A percentile compares a stretch with the other conserved stretches of the same genome.
Conservation (phyloP, 1,140 invertebrate species). For the Aphidius gifuensis region DNA sequence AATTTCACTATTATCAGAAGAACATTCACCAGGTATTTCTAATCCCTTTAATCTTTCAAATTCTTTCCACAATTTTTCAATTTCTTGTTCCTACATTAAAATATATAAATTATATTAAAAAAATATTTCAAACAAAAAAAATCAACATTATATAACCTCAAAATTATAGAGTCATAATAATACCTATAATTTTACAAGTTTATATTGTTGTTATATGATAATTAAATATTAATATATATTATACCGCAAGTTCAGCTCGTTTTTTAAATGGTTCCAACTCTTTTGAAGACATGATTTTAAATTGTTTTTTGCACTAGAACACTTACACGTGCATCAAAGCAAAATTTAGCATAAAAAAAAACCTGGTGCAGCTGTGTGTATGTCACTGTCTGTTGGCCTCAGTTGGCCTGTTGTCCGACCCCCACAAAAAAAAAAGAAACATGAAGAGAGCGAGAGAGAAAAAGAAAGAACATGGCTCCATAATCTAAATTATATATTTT, state of each 20-base stretch:
- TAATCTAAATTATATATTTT: too few species aligned
- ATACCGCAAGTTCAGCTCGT: slow-evolving; percentile 7
- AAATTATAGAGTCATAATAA: not conserved
- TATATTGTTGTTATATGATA: not conserved
- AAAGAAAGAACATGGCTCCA: too few species aligned
- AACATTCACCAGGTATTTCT: slow-evolving; percentile 35
- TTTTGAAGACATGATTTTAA: not conserved
- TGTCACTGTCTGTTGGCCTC: too few species aligned
- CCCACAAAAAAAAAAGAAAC: too few species aligned
- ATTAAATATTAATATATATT: too few species aligned
- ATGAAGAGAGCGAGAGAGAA: too few species aligned
- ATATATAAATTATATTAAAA: not conserved
- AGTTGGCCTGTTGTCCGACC: too few species aligned
- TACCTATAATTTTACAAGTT: not conserved
- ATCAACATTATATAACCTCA: not conserved
- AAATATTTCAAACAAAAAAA: not conserved
- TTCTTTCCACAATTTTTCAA: slow-evolving; percentile 54
- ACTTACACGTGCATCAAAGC: too few species aligned
- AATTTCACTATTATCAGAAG: slow-evolving; percentile 20
- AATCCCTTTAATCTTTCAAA: slow-evolving; percentile 49
- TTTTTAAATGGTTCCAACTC: slow-evolving; percentile 6
- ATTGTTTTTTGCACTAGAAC: too few species aligned
- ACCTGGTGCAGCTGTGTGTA: too few species aligned
- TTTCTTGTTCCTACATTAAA: slow-evolving; percentile 54
- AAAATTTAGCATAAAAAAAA: too few species aligned